These are phyloP conservation scores for Zonitis immaculata DNA, from an alignment of 2,888 invertebrate genomes.

Conservation along the genomic window DNA sequence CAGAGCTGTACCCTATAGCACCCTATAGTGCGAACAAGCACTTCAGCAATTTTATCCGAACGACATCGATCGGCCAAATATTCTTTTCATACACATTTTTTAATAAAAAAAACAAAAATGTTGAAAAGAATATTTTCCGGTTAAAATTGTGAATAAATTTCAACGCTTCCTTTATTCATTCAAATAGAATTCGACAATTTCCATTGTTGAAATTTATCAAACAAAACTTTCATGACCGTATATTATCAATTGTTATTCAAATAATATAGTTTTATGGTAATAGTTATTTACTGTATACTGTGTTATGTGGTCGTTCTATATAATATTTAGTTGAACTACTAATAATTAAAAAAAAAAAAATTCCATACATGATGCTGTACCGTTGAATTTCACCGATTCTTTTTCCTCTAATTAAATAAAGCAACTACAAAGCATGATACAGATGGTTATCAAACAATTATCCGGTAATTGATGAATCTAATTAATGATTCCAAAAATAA, in stretches of 20 bases:
- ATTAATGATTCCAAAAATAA: too few species aligned
- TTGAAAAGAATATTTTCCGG: not conserved
- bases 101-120: too few species aligned
- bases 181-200: too few species aligned
- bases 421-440: constrained; percentile 6
- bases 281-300: constrained; percentile 7
- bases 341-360: too few species aligned
- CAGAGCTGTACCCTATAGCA: constrained; percentile 50
- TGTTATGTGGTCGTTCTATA: too few species aligned
- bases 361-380: constrained; percentile 1
- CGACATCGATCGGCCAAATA: constrained; percentile 5
- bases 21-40: constrained; percentile 42
- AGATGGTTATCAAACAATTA: not conserved
- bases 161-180: not conserved
- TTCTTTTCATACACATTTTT: constrained; percentile 15
- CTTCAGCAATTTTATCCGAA: constrained; percentile 25
- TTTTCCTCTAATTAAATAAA: constrained; percentile 1
- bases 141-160: not conserved
- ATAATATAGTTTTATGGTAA: not conserved
- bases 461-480: too few species aligned
- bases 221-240: not conserved
- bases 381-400: too few species aligned
- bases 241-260: too few species aligned
- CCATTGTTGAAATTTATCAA: not conserved
- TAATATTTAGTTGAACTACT: too few species aligned